A percentile compares a stretch with the other conserved stretches of the same genome.
These are phyloP conservation scores for Odontesthes bonariensis DNA, from an alignment of 2,113 vertebrate genomes.

Conservation along the genomic window DNA sequence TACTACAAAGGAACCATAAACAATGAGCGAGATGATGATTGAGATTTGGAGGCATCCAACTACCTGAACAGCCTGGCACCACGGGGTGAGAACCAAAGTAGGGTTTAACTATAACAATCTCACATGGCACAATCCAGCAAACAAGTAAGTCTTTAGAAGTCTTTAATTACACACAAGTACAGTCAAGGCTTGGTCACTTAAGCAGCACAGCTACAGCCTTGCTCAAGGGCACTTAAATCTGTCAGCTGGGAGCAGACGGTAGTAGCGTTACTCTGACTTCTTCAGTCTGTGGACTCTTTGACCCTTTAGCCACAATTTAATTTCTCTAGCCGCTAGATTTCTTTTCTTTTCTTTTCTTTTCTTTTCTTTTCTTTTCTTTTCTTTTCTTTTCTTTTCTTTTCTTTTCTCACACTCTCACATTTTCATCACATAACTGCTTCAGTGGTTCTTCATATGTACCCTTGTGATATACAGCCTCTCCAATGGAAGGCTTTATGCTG, in stretches of 20 bases:
- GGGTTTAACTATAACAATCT: background rate
- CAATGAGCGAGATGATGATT: background rate
- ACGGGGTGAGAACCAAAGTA: background rate
- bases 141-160: background rate
- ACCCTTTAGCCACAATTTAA: constrained; percentile 23
- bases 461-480: background rate
- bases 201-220: background rate
- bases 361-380: no score
- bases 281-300: constrained; percentile 11
- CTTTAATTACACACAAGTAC: constrained; percentile 9
- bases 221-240: constrained; percentile 26
- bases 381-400: no score
- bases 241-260: background rate
- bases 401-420: constrained; percentile 12
- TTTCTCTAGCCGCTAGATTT: background rate
- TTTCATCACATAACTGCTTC: constrained; percentile 24
- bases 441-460: constrained; percentile 19
- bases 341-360: background rate
- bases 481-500: constrained; percentile 8
- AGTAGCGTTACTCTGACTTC: background rate
- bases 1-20: background rate
- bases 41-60: constrained; percentile 1
- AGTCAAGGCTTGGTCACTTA: background rate
- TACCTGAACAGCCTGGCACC: background rate
- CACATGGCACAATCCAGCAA: background rate